Evolutionary conservation across 2,113 vertebrate species (phyloP), one percentile per base, ranked within the genome.

Genomic region (Perognathus longimembris): DNA sequence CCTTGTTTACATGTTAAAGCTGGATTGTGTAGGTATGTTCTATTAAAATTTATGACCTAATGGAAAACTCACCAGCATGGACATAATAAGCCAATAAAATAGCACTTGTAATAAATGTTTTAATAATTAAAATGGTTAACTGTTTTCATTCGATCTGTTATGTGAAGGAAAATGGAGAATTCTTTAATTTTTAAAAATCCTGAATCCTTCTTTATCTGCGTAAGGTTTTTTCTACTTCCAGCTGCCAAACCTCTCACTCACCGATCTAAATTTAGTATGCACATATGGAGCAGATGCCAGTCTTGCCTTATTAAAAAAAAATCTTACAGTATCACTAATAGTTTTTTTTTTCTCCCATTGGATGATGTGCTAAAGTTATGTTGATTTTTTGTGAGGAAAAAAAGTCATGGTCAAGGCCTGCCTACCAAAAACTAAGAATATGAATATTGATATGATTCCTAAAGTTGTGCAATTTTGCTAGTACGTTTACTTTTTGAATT

Each of bases 211-310:
- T 73, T 85, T 50, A 54, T 42, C 73, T 89, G 45, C 40, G 54
- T 89, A 78, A 50, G 9, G 3, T 17, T 38, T 73, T 50, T 54
- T 34, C 45, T 76, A 38, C 77, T 91, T 93, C 89, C 91, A 96
- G 76, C 95, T 90, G 85, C 70, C 71, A 76, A 67, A 76, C 32
- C 38, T 85, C 45, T 93, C 84, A 79, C 77, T 82, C 61, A 64
- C 73, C 61, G 69, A n/a, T 93, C 84, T 96, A 95, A 96, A 95
- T 93, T 97, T 95, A 95, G 87, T 57, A 42, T 88, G 80, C 76
- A 75, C 74, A 84, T 89, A 76, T 89, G 88, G 83, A 90, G 3
- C 50, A 92, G 50, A 93, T 88, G 69, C 57, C 86, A 92, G 2
- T 63, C 59, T 84, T 94, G 38, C 82, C 61, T 74, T 78, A 69